Percentiles rank a stretch among this genome's conserved stretches.
phyloP scores from a whole-genome alignment of 2,888 invertebrate species.

The Fragum whitleyi region DNA sequence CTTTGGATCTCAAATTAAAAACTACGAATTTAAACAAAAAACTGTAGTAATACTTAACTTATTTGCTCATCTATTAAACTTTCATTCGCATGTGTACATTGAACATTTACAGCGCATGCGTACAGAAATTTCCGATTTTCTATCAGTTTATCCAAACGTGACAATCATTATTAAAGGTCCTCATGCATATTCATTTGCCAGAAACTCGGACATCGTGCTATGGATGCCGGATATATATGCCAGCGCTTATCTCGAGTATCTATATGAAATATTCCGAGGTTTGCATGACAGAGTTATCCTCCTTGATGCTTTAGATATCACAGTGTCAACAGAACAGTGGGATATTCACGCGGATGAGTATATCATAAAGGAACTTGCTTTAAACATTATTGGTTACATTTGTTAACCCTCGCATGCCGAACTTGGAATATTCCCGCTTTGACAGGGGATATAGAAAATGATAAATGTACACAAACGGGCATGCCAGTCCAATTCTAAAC shows the following conservation, averaged over 20 bases:
- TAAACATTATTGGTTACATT: constrained; percentile 38
- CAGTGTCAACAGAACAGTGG: constrained; percentile 49
- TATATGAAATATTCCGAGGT: constrained; percentile 38
- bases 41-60: constrained; percentile 39
- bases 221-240: constrained; percentile 64
- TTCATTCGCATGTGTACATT: constrained; percentile 53
- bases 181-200: constrained; percentile 55
- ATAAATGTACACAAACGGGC: too few relatives aligned
- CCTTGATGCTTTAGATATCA: constrained; percentile 51
- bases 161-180: constrained; percentile 58
- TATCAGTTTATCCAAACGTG: constrained; percentile 35
- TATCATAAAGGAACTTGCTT: constrained; percentile 28
- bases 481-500: too few relatives aligned
- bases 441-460: too few relatives aligned
- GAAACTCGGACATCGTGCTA: constrained; percentile 39
- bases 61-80: constrained; percentile 50
- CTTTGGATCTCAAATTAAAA: constrained; percentile 26
- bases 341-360: constrained; percentile 49
- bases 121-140: constrained; percentile 29
- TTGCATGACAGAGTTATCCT: constrained; percentile 51
- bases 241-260: constrained; percentile 38
- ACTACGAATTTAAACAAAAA: constrained; percentile 24
- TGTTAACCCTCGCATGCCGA: too few relatives aligned
- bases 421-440: too few relatives aligned
- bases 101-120: constrained; percentile 40